Conservation (phyloP, 1,140 invertebrate species). For the Lordiphosa stackelbergi region DNA sequence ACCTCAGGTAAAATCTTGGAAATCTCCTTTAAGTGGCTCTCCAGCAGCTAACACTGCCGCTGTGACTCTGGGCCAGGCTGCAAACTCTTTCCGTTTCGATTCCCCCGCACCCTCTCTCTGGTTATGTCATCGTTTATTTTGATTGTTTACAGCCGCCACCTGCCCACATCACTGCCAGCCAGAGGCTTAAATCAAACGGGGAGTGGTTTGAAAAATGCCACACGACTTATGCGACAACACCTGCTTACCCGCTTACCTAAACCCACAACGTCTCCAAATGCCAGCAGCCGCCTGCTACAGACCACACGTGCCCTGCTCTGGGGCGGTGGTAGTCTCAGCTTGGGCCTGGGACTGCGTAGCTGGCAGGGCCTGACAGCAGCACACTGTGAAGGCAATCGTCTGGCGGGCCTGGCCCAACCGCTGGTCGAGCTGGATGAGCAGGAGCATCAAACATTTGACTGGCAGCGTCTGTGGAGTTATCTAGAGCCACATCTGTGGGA, state of each 20-base stretch:
- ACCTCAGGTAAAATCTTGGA: conserved; percentile 41
- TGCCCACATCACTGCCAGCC: conserved; percentile 34
- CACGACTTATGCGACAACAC: conserved; percentile 49
- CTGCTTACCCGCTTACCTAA: neutral
- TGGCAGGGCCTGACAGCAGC: conserved; percentile 30
- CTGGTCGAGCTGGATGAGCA: conserved; percentile 45
- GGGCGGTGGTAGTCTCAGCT: conserved; percentile 49
- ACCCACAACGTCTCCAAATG: neutral
- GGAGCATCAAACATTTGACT: conserved; percentile 79
- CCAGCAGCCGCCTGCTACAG: conserved; percentile 23
- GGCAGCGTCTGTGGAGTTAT: conserved; percentile 82
- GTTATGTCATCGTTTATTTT: conserved; percentile 57
- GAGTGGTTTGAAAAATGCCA: conserved; percentile 51
- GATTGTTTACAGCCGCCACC: conserved; percentile 39
- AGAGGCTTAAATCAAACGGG: conserved; percentile 4
- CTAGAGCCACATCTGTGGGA: conserved; percentile 80
- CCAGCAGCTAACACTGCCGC: neutral
- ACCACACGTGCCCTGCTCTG: conserved; percentile 43
- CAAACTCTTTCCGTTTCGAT: too few species aligned
- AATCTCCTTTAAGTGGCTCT: neutral
- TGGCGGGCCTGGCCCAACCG: conserved; percentile 66
- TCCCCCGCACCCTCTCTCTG: conserved; percentile 1
- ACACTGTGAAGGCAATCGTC: conserved; percentile 63
- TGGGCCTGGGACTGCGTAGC: conserved; percentile 46
- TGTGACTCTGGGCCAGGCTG: too few species aligned